Percentiles rank a stretch among this genome's conserved stretches.
Conservation (phyloP, 2,888 invertebrate genomes). For the Ophioninae sp. region DNA sequence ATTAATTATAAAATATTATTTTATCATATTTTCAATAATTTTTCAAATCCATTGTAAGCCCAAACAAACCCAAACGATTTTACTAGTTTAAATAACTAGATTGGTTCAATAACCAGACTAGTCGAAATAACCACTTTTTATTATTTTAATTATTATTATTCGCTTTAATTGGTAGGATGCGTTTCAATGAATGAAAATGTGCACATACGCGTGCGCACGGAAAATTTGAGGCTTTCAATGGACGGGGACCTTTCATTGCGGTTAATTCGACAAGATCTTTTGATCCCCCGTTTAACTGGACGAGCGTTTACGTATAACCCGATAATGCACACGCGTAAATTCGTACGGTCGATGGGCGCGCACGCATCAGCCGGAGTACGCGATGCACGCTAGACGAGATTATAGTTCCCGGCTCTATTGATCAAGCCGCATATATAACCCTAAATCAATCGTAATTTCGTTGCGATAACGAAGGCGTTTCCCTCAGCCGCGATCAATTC, state of each 20-base stretch:
- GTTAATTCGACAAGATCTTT: not conserved
- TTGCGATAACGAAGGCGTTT: conserved; percentile 33
- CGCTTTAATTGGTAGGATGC: too few species aligned
- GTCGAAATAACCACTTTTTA: too few species aligned
- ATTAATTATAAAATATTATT: too few species aligned
- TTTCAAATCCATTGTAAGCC: too few species aligned
- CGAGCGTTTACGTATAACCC: not conserved
- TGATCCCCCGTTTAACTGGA: not conserved
- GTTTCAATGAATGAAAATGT: too few species aligned
- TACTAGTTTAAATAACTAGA: too few species aligned
- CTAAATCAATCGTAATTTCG: conserved; percentile 44
- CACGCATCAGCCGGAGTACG: not conserved
- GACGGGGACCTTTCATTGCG: not conserved
- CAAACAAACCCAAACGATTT: too few species aligned
- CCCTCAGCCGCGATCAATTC: conserved; percentile 23
- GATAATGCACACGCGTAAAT: not conserved
- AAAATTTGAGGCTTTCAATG: not conserved
- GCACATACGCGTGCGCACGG: too few species aligned
- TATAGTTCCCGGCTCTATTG: conserved; percentile 26
- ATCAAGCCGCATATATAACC: conserved; percentile 27
- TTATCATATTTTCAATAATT: too few species aligned
- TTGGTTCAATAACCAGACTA: too few species aligned
- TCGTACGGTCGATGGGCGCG: not conserved
- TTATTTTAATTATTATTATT: too few species aligned
- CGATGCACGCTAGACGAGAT: conserved; percentile 12